A percentile compares a stretch with the other conserved stretches of the same genome.
These are phyloP conservation scores for Gymnoscopelus braueri DNA, from an alignment of 2,797 vertebrate species.

Conservation along the genomic window DNA sequence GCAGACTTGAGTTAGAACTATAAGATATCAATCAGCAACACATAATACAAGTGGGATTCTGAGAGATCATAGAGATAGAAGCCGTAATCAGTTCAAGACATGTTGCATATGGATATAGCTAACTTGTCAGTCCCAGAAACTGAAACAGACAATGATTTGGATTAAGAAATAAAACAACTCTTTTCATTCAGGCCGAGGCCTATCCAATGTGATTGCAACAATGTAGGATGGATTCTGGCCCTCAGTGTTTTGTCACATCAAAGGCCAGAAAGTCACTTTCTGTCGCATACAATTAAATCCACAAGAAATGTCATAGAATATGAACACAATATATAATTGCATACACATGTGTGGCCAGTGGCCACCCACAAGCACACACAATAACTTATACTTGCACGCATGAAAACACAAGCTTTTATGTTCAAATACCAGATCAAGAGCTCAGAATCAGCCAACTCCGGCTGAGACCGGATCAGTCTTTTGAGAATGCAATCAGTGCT, in stretches of 20 bases:
- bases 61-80: slow-evolving; percentile 4
- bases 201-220: too few species aligned
- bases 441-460: slow-evolving; percentile 19
- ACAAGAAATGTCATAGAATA: neutral
- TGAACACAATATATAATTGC: neutral
- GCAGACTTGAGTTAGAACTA: slow-evolving; percentile 4
- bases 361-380: neutral
- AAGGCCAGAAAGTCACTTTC: too few species aligned
- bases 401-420: slow-evolving; percentile 20
- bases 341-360: neutral
- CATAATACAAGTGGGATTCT: slow-evolving; percentile 4
- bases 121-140: too few species aligned
- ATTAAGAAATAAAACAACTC: too few species aligned
- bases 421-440: slow-evolving; percentile 40
- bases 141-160: too few species aligned
- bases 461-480: slow-evolving; percentile 30
- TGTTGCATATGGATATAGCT: too few species aligned
- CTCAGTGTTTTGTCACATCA: too few species aligned
- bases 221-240: too few species aligned
- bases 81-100: neutral
- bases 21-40: neutral
- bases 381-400: slow-evolving; percentile 10
- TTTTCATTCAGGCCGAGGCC: too few species aligned
- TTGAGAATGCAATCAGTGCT: slow-evolving; percentile 33
- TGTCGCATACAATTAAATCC: too few species aligned